These are phyloP conservation scores for Mastomys coucha DNA, from an alignment of 2,113 vertebrate species.

Conservation along the genomic window DNA sequence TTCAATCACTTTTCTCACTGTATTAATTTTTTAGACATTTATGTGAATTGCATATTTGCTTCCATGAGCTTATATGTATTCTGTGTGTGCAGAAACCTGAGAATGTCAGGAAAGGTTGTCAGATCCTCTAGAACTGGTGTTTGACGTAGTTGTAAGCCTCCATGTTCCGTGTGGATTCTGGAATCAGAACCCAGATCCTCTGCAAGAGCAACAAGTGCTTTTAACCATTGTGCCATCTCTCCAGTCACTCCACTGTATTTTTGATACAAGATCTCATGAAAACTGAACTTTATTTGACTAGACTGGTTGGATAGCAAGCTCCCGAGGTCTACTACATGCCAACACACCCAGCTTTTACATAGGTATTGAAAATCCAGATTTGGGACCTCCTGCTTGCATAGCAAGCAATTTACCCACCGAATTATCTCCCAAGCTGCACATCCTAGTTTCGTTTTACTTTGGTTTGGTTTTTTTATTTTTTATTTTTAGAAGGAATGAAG, in stretches of 20 bases:
- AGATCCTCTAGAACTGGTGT: neutral
- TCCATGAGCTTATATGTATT: neutral
- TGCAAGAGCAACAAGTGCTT: neutral
- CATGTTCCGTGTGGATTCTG: neutral
- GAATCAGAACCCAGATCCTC: neutral
- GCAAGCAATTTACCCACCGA: neutral
- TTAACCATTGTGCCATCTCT: neutral
- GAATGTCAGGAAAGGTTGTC: neutral
- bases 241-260: neutral
- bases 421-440: no score
- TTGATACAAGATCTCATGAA: neutral
- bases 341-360: neutral
- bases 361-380: neutral
- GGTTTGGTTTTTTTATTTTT: no score
- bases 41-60: neutral
- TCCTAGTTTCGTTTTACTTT: neutral
- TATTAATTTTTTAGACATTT: neutral
- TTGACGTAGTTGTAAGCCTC: neutral
- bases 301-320: neutral
- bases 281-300: neutral
- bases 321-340: neutral
- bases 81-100: neutral
- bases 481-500: neutral
- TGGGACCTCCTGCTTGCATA: neutral
- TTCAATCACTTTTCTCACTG: neutral